Evolutionary conservation across 2,797 vertebrate genomes (phyloP), one percentile per base, ranked within the genome.

Genomic region (Propithecus perrieri): DNA sequence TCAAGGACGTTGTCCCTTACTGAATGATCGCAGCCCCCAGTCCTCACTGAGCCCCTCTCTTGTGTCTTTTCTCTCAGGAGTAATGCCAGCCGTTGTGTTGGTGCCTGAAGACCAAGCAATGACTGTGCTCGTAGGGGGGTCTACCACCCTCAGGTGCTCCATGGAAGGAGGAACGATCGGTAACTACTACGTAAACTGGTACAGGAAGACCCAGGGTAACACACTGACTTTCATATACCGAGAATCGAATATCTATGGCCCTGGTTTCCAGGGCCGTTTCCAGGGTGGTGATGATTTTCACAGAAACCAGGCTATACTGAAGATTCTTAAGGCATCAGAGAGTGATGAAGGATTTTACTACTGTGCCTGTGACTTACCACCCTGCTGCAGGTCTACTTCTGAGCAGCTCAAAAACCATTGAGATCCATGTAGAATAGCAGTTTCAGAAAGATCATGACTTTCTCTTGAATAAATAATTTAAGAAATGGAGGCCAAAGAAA

Each of bases 341-440:
- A 75, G 28, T 48, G 87, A 98, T 20, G 78, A 89, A 91, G 97
- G 96, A 5, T 89, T 85, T 65, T 98, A 97, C 76, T 96, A 96
- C 92, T 96, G 95, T 55, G 86, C 91, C 24, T 9, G 35, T 2
- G 2, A 63, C 14, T 10, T 9, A 65, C 2, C 94, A 97, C 92
- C 79, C 35, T 90, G 57, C 38, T 46, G 7, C 61, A 41, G 30
- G n/a, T 59, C 48, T 48, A 38, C 85, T 81, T 59, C 80, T 71
- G 35, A 96, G 78, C 76, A n/a, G 43, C 63, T 96, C 85, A 41
- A 53, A 75, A 97, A 55, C 50, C 57, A 53, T 8, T 55, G 41
- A 90, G 38, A 48, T 80, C 81, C 35, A 46, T 3, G 48, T 5
- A 83, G 84, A 93, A 67, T 14, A 59, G 71, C 38, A 50, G 24